These are phyloP conservation scores for Lepidonotus clava DNA, from an alignment of 2,888 invertebrate genomes.

Conservation along the genomic window DNA sequence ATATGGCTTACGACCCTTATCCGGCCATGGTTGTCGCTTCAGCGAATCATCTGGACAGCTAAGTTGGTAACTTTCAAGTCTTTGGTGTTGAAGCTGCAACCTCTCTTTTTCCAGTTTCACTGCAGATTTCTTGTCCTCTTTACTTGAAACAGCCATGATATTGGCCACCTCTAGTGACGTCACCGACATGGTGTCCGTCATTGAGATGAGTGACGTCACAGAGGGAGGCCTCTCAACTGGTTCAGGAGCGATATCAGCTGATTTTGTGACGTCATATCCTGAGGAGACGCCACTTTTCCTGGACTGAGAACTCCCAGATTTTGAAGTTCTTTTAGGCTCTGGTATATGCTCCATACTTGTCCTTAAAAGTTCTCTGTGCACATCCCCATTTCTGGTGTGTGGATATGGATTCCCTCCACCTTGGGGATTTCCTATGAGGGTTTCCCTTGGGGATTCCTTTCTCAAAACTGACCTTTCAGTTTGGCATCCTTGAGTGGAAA, in stretches of 20 bases:
- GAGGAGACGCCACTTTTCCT: too few species aligned
- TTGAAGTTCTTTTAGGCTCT: neutral
- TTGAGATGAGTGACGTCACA: slow-evolving; percentile 32
- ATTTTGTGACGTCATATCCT: too few species aligned
- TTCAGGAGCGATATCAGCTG: too few species aligned
- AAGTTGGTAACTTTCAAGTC: slow-evolving; percentile 39
- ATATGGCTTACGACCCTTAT: neutral
- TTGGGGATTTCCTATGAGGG: too few species aligned
- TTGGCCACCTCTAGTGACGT: slow-evolving; percentile 42
- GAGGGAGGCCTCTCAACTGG: neutral
- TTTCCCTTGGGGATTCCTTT: neutral
- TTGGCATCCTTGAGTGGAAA: slow-evolving; percentile 5
- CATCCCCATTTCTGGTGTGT: neutral
- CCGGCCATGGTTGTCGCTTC: neutral
- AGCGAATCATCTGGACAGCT: neutral
- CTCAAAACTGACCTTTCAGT: neutral
- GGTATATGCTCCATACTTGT: neutral
- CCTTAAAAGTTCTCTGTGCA: neutral
- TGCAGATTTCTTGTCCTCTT: slow-evolving; percentile 31
- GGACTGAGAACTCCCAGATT: too few species aligned
- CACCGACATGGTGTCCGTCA: slow-evolving; percentile 45
- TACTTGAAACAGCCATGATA: neutral
- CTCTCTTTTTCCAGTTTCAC: slow-evolving; percentile 34
- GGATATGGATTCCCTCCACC: neutral
- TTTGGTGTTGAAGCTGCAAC: slow-evolving; percentile 26